phyloP scores from a whole-genome alignment of 2,888 invertebrate genomes.

The Callinectes sapidus region DNA sequence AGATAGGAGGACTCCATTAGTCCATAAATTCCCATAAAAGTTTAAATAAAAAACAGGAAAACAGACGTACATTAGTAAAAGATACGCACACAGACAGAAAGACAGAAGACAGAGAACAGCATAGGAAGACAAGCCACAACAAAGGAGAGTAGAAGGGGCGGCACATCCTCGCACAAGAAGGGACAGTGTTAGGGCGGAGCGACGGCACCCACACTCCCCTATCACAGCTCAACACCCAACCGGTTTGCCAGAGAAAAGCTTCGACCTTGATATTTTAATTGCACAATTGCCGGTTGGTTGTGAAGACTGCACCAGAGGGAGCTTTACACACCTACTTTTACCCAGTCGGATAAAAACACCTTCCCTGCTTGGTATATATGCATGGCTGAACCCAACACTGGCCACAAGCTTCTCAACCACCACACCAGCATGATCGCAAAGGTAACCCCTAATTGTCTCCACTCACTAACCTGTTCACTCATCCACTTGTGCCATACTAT shows the following conservation, averaged over 20 bases:
- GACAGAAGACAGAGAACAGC: too few relatives aligned
- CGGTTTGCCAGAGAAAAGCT: neutral
- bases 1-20: too few relatives aligned
- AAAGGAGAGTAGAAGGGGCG: neutral
- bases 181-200: neutral
- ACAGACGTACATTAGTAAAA: neutral
- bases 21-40: too few relatives aligned
- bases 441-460: neutral
- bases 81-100: neutral
- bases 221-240: neutral
- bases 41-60: too few relatives aligned
- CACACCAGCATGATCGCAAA: neutral
- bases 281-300: neutral
- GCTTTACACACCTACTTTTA: neutral
- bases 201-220: neutral
- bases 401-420: neutral
- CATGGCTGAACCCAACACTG: neutral
- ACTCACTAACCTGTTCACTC: neutral
- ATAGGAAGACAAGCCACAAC: neutral
- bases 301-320: neutral
- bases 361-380: neutral
- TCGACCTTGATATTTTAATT: neutral
- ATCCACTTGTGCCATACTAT: neutral
- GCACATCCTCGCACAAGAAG: neutral
- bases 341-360: neutral